Evolutionary conservation across 37 sponge, comb jelly and placozoan genomes (phyloP).

Genomic region (Agelas oroides): DNA sequence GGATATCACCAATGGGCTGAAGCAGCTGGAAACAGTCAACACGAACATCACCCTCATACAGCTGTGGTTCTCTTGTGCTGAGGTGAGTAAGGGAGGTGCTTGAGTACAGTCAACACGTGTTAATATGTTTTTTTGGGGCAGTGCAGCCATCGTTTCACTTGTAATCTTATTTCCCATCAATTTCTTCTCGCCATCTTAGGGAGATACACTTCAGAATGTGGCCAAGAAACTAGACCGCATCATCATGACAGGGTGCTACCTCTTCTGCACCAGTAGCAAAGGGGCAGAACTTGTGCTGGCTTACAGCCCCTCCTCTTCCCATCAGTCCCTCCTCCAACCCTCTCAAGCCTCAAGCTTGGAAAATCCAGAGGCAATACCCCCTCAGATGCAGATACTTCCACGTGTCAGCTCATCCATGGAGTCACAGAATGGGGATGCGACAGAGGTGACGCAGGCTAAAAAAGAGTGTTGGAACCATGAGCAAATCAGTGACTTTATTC

Average conservation of each 20-base stretch:
- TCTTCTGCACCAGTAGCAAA: constrained; percentile 44
- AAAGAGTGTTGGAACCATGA: constrained; percentile 61
- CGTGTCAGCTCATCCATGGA: background rate
- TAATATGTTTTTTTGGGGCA: too few relatives aligned
- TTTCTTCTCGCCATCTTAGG: constrained; percentile 30
- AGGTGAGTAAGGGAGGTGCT: too few relatives aligned
- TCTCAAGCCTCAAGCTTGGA: background rate
- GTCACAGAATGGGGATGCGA: background rate
- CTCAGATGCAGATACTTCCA: too few relatives aligned
- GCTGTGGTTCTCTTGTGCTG: constrained; percentile 81
- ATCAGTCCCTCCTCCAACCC: background rate
- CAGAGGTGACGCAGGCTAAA: background rate
- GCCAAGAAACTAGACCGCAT: constrained; percentile 80
- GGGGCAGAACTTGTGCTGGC: background rate
- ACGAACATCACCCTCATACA: constrained; percentile 75
- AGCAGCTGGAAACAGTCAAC: constrained; percentile 81
- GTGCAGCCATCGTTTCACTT: too few relatives aligned
- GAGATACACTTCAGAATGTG: constrained; percentile 91
- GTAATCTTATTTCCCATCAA: too few relatives aligned
- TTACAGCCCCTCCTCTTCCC: background rate
- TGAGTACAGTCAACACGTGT: too few relatives aligned
- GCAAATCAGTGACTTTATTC: constrained; percentile 87
- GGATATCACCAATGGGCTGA: constrained; percentile 44
- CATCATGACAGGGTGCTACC: constrained; percentile 67
- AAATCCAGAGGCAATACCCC: too few relatives aligned